phyloP scores from a whole-genome alignment of 2,888 invertebrate species.

The Dryadula phaetusa region DNA sequence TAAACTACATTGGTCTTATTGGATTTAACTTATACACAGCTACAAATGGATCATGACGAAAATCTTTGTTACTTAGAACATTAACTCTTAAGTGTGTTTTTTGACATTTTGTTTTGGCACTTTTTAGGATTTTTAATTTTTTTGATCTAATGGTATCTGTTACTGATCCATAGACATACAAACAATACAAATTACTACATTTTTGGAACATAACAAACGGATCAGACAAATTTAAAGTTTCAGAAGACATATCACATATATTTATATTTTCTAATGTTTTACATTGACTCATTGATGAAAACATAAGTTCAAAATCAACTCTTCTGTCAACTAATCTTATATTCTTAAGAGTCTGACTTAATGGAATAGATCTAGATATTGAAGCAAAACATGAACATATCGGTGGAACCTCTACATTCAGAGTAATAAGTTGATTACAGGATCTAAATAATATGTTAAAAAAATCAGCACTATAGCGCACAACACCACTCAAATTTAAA shows the following conservation, averaged over 20 bases:
- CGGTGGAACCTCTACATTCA: conserved; percentile 57
- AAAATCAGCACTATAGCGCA: conserved; percentile 60
- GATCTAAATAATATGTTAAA: conserved; percentile 64
- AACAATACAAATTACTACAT: conserved; percentile 63
- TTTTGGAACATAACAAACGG: conserved; percentile 58
- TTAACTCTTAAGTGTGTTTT: conserved; percentile 56
- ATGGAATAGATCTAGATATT: conserved; percentile 56
- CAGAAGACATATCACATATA: conserved; percentile 53
- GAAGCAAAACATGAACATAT: conserved; percentile 52
- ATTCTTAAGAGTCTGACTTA: conserved; percentile 63
- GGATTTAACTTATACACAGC: conserved; percentile 62
- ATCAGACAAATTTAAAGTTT: conserved; percentile 54
- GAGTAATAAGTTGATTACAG: conserved; percentile 62
- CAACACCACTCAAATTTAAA: conserved; percentile 62
- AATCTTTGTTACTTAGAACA: conserved; percentile 36
- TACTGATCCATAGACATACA: conserved; percentile 58
- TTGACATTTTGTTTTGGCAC: conserved; percentile 51
- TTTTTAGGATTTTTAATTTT: conserved; percentile 55
- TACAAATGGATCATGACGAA: conserved; percentile 58
- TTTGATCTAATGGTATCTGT: conserved; percentile 48
- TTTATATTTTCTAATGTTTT: conserved; percentile 66
- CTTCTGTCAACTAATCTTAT: conserved; percentile 61
- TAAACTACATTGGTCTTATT: conserved; percentile 40
- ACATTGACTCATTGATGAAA: conserved; percentile 62
- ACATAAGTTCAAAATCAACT: conserved; percentile 61